Conservation (phyloP, 1,140 invertebrate genomes). For the Aphelinus atriplicis region DNA sequence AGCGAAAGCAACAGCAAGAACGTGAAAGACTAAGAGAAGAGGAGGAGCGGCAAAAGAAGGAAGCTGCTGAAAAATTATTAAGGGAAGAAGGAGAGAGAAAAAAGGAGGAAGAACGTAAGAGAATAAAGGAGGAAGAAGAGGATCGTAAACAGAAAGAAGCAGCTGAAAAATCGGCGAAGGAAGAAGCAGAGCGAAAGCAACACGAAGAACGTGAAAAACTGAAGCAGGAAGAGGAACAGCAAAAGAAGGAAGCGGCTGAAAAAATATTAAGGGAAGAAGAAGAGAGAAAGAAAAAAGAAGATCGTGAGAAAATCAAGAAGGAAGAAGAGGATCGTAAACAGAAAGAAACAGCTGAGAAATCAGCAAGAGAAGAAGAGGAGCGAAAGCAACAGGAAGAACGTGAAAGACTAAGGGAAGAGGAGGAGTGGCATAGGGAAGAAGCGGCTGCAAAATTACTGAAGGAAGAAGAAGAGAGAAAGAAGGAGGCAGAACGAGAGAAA, state of each 20-base stretch:
- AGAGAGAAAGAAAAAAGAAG: conserved; percentile 30
- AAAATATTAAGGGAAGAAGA: conserved; percentile 34
- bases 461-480: conserved; percentile 30
- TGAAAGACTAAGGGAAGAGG: conserved; percentile 29
- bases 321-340: conserved; percentile 34
- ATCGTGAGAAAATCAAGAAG: conserved; percentile 8
- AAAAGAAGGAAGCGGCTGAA: not conserved
- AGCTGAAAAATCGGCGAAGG: not conserved
- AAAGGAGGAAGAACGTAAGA: conserved; percentile 15
- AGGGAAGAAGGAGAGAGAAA: conserved; percentile 34
- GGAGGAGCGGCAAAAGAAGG: not conserved
- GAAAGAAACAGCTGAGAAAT: conserved; percentile 39
- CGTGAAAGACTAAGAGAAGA: not conserved
- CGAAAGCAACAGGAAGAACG: conserved; percentile 17
- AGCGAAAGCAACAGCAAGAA: conserved; percentile 17
- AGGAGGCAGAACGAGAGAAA: conserved; percentile 30
- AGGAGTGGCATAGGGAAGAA: conserved; percentile 32
- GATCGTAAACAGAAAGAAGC: conserved; percentile 20
- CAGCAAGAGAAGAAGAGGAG: conserved; percentile 39
- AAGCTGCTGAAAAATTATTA: conserved; percentile 22
- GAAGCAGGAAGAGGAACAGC: conserved; percentile 28
- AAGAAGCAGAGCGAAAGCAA: no score
- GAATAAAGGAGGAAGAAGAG: not conserved
- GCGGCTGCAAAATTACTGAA: conserved; percentile 18
- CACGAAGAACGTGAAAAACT: conserved; percentile 38